Conservation (phyloP, 2,113 vertebrate species). For the Spheniscus mendiculus region DNA sequence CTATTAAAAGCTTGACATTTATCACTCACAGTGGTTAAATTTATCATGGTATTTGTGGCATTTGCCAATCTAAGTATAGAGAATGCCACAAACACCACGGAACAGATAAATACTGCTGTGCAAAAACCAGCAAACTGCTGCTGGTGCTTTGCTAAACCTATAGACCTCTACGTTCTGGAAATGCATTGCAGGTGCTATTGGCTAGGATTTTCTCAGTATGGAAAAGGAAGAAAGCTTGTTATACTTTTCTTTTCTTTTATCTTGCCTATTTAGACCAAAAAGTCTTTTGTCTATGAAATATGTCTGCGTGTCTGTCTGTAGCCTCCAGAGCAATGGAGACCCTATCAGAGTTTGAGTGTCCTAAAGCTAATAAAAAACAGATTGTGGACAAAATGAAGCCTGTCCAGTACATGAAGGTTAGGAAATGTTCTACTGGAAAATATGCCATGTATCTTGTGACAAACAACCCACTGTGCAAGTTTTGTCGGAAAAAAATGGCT, state of each 20-base stretch:
- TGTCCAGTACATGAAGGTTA: background rate
- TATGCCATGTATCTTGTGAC: background rate
- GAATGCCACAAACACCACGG: conserved; percentile 51
- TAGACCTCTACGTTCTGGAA: background rate
- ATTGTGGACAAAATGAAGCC: background rate
- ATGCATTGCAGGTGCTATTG: background rate
- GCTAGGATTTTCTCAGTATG: background rate
- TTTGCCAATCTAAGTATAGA: conserved; percentile 60
- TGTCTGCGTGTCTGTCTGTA: background rate
- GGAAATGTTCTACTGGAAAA: background rate
- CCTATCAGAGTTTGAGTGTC: background rate
- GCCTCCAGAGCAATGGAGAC: background rate
- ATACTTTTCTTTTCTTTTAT: background rate
- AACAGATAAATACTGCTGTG: conserved; percentile 45
- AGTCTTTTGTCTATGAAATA: background rate
- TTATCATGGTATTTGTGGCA: conserved; percentile 56
- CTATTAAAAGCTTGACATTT: conserved; percentile 71
- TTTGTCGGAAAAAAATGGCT: background rate
- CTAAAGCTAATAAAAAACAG: background rate
- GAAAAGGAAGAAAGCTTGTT: background rate
- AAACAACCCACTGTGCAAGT: background rate
- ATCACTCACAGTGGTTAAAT: conserved; percentile 59
- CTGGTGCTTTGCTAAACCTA: background rate
- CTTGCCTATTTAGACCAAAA: background rate
- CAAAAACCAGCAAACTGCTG: background rate